Base-by-base conservation (phyloP, 1,140 invertebrate genomes). In the Halotydeus destructor region DNA sequence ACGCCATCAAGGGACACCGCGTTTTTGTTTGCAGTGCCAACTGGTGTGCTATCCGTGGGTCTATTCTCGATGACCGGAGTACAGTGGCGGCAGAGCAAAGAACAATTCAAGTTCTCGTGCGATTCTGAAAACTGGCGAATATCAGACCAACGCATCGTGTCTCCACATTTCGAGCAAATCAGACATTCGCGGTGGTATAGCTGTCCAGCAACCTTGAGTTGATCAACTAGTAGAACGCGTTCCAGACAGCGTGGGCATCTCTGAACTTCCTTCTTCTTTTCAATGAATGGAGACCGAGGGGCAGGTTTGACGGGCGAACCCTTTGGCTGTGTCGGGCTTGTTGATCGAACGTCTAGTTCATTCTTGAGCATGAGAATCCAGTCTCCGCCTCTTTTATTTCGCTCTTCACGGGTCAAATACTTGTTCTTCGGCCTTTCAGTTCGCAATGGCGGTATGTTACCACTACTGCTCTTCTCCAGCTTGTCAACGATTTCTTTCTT, bases 191-290 rank as follows among this genome's bases (percentile, higher is more conserved):
- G 66, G 63, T 89, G 83, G 58, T 88, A 82, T 52, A 79, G 78
- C 52, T 75, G 70, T 30, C 78, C 79, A 64, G 86, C 81, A 4
- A 81, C 76, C 53, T 69, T 78, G 50, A 83, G 66, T 44, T 78
- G 67, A 58, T 89, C 82, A 72, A 86, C 79, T 12, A 85, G 63
- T 56, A 88, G 88, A 23, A 88, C 83, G 12, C 77, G 66, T 58
- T 82, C 79, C 43, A 71, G 67, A 60, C 83, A 89, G 61, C 84
- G 82, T 58, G 81, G 76, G 57, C 82, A 88, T 9, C 48, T 70
- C 68, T 58, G 83, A 78, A 23, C 75, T 77, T 36, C 67, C 71
- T 28, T 68, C 68, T 58, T 72, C 9, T 34, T 69, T 18, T 66
- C 62, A 25, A 69, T 70, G 40, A 75, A 58, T 11, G 16, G 25